Evolutionary conservation across 1,140 invertebrate species (phyloP).

Genomic region (Danaus melanippus): DNA sequence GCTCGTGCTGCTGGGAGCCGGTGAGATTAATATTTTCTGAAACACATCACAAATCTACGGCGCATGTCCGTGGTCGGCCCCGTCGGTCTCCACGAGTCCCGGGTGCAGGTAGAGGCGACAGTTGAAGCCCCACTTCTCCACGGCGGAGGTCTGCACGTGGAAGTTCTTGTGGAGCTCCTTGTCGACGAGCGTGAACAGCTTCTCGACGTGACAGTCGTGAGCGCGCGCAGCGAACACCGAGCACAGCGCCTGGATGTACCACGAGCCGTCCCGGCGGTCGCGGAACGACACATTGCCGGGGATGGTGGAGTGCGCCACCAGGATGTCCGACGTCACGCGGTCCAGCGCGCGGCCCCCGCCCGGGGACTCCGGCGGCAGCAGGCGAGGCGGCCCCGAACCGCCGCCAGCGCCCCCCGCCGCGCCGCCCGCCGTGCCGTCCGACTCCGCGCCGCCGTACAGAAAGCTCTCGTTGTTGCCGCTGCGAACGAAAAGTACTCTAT

Average conservation of each 20-base stretch:
- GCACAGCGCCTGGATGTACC: constrained; percentile 85
- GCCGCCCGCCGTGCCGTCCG: constrained; percentile 8
- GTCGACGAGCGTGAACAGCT: constrained; percentile 78
- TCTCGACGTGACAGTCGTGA: constrained; percentile 74
- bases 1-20: no score
- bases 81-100: constrained; percentile 56
- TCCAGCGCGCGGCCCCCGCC: constrained; percentile 10
- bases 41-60: no score
- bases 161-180: constrained; percentile 51
- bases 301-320: constrained; percentile 78
- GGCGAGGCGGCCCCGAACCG: constrained; percentile 5
- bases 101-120: constrained; percentile 77
- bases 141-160: constrained; percentile 71
- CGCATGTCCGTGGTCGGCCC: neutral
- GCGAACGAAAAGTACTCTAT: constrained; percentile 1
- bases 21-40: no score
- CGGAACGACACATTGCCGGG: constrained; percentile 78
- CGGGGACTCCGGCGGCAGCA: constrained; percentile 21
- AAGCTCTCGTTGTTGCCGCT: constrained; percentile 28
- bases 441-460: constrained; percentile 12
- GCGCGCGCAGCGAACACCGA: constrained; percentile 81
- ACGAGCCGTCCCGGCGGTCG: constrained; percentile 76
- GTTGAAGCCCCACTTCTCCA: constrained; percentile 75
- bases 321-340: constrained; percentile 75
- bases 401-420: constrained; percentile 5